A percentile compares a stretch with the other conserved stretches of the same genome.
These are phyloP conservation scores for Megalurothrips usitatus DNA, from an alignment of 2,888 invertebrate genomes.

Conservation along the genomic window DNA sequence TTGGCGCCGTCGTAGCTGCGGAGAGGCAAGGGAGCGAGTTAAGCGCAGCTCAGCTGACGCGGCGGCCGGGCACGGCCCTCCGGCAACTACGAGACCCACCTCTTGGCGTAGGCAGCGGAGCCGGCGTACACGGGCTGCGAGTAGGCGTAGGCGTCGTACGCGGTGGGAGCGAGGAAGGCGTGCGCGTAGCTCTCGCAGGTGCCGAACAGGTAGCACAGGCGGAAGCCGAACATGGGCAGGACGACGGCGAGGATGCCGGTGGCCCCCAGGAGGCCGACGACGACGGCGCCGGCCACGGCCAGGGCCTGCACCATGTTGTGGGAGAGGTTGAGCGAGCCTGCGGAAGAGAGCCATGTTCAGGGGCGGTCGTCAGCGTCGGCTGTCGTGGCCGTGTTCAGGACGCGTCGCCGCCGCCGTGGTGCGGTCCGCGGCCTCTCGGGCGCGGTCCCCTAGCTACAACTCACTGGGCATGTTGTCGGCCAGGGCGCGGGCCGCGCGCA, in stretches of 20 bases:
- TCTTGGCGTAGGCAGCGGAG: conserved; percentile 34
- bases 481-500: conserved; percentile 9
- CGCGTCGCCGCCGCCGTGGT: not conserved
- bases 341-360: not conserved
- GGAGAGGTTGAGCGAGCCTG: conserved; percentile 13
- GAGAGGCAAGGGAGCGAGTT: not conserved
- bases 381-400: not conserved
- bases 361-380: not conserved
- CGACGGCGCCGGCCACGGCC: conserved; percentile 35
- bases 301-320: conserved; percentile 12
- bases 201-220: conserved; percentile 40
- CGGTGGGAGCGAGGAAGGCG: conserved; percentile 36
- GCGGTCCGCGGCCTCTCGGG: not conserved
- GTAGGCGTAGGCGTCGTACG: conserved; percentile 36
- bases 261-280: conserved; percentile 38
- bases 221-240: conserved; percentile 39
- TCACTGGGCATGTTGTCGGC: conserved; percentile 23
- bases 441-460: not conserved
- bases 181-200: conserved; percentile 38
- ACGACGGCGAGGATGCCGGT: conserved; percentile 38
- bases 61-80: not conserved
- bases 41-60: not conserved
- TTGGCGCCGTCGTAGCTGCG: conserved; percentile 3
- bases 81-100: conserved; percentile 30
- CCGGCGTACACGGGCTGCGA: conserved; percentile 31